Evolutionary conservation across 2,113 vertebrate species (phyloP), one percentile per base, ranked within the genome.

Genomic region (Vidua macroura): DNA sequence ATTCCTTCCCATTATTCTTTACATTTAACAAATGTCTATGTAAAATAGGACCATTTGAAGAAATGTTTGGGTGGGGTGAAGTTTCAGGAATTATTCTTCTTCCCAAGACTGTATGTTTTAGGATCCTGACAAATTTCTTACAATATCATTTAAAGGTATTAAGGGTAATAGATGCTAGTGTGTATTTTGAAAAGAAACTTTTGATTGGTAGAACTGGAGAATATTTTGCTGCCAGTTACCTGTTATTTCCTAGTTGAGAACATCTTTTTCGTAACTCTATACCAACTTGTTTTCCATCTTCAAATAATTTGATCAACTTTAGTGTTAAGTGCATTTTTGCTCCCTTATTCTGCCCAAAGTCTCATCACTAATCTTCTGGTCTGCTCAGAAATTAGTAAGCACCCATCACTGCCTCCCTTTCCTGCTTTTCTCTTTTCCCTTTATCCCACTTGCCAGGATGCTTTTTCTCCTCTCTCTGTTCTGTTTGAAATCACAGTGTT

Each of bases 1-100:
- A 84, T 95, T 89, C 41, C 55, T 19, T 93, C 55, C 31, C 78
- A 53, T 97, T 96, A 76, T 87, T 94, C 49, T 72, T 92, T 68
- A 77, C 48, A 59, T 92, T 93, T 92, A 94, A 74, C 68, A 84
- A 95, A 93, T 28, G 63, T 83, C 51, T 79, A 6, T 94, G 69
- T 68, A 94, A 97, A 96, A 96, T 59, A 93, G 70, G 75, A 43
- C 52, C 7, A 5, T 78, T 92, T 62, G 56, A 86, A 72, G 59
- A 81, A 41, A 25, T 63, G 22, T 72, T 92, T 91, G 67, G 31
- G 3, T 95, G 75, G 35, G 58, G 22, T 64, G 41, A 88, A 64
- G 33, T 74, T 91, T 70, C 68, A 63, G 35, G 80, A 92, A 90
- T 72, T 24, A 52, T 67, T 68, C 8, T 24, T 83, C 59, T 28